A percentile compares a stretch with the other conserved stretches of the same genome.
Conservation (phyloP, 2,797 vertebrate genomes). For the Prionace glauca region DNA sequence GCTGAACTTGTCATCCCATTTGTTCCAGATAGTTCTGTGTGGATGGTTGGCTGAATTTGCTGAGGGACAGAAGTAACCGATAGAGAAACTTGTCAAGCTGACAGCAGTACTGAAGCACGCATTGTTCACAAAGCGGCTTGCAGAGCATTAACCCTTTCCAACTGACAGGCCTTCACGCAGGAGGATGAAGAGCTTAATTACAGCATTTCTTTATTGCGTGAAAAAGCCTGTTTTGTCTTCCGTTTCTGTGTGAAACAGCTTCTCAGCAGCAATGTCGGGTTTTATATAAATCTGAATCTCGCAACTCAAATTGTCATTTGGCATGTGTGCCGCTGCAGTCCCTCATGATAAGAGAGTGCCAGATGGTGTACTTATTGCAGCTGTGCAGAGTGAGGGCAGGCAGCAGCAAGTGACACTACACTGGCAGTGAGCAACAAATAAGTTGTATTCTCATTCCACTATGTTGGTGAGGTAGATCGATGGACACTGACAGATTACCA, state of each 20-base stretch:
- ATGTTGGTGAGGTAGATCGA: neutral
- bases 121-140: neutral
- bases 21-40: slow-evolving; percentile 19
- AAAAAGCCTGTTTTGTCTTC: neutral
- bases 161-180: no score
- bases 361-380: slow-evolving; percentile 15
- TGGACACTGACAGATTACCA: neutral
- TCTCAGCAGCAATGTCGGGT: neutral
- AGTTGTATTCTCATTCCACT: neutral
- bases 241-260: neutral
- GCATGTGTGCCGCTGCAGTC: neutral
- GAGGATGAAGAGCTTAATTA: neutral
- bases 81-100: neutral
- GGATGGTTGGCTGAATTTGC: slow-evolving; percentile 24
- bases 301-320: neutral
- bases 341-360: neutral
- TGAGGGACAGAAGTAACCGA: slow-evolving; percentile 1
- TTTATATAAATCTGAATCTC: neutral
- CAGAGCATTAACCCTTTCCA: neutral
- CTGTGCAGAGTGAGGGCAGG: slow-evolving; percentile 13
- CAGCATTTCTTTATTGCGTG: neutral
- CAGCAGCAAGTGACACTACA: neutral
- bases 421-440: slow-evolving; percentile 19
- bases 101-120: neutral
- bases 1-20: slow-evolving; percentile 33